These are phyloP conservation scores for Parnassius smintheus DNA, from an alignment of 2,888 invertebrate genomes.

Conservation along the genomic window DNA sequence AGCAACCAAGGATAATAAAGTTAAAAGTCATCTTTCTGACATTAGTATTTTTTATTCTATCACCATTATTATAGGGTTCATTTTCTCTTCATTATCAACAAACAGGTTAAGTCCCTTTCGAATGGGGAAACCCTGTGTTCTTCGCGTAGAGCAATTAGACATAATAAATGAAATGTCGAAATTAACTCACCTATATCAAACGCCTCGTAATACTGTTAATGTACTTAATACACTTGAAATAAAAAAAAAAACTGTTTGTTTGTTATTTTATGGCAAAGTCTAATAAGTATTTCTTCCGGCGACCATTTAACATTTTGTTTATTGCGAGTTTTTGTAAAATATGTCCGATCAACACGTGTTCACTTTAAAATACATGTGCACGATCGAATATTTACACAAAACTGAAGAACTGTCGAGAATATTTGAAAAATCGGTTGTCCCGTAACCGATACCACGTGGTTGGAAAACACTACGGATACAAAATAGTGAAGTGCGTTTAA, in stretches of 20 bases:
- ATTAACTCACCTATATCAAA: slow-evolving; percentile 11
- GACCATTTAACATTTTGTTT: slow-evolving; percentile 25
- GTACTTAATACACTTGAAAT: background rate
- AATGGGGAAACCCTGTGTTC: too few relatives aligned
- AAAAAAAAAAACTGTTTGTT: background rate
- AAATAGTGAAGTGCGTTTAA: slow-evolving; percentile 16
- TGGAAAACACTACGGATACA: background rate
- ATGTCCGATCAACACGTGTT: slow-evolving; percentile 6
- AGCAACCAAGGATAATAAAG: too few relatives aligned
- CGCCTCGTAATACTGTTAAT: slow-evolving; percentile 7
- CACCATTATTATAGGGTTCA: background rate
- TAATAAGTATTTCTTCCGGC: slow-evolving; percentile 20
- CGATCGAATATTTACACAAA: slow-evolving; percentile 3
- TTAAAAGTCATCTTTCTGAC: too few relatives aligned
- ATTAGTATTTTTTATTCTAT: too few relatives aligned
- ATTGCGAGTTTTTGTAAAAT: background rate
- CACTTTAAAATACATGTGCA: background rate
- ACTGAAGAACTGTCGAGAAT: background rate
- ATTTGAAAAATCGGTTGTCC: background rate
- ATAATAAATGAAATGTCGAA: background rate
- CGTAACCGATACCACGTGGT: slow-evolving; percentile 6
- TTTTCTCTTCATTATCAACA: background rate
- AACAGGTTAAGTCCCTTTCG: too few relatives aligned
- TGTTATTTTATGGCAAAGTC: slow-evolving; percentile 22
- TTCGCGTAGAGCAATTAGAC: too few relatives aligned